Conservation (phyloP, 2,113 vertebrate genomes). For the Laticauda colubrina region DNA sequence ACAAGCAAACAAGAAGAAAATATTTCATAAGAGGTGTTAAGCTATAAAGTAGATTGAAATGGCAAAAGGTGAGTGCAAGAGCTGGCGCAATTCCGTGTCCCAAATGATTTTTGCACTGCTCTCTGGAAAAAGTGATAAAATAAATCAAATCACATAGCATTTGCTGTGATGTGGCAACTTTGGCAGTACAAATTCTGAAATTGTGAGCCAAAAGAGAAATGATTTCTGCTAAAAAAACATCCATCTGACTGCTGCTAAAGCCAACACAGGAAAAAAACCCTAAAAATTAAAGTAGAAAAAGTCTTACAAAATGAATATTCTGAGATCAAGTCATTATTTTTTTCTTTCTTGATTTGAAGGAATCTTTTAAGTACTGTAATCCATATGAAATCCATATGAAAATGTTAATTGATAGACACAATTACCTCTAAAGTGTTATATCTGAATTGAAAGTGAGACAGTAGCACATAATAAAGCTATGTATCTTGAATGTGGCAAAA, state of each 20-base stretch:
- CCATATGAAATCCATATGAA: background rate
- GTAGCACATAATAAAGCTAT: background rate
- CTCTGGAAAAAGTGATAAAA: slow-evolving; percentile 14
- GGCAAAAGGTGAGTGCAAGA: background rate
- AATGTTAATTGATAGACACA: background rate
- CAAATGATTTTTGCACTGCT: background rate
- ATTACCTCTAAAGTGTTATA: background rate
- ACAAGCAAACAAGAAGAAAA: background rate
- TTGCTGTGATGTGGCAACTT: slow-evolving; percentile 10
- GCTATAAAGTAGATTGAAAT: background rate
- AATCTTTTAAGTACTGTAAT: background rate
- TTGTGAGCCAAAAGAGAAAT: background rate
- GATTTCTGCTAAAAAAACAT: background rate
- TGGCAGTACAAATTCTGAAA: background rate
- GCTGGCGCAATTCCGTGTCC: too few species aligned
- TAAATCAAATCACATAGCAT: slow-evolving; percentile 4
- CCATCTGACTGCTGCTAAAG: background rate
- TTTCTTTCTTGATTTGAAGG: background rate
- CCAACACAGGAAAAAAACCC: background rate
- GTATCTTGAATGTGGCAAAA: background rate
- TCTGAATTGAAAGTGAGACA: background rate
- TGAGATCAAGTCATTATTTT: background rate
- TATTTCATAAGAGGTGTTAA: background rate
- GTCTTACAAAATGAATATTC: background rate
- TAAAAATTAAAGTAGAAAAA: background rate